These are phyloP conservation scores for Pandemis cinnamomeana DNA, from an alignment of 2,888 invertebrate genomes.

Conservation along the genomic window DNA sequence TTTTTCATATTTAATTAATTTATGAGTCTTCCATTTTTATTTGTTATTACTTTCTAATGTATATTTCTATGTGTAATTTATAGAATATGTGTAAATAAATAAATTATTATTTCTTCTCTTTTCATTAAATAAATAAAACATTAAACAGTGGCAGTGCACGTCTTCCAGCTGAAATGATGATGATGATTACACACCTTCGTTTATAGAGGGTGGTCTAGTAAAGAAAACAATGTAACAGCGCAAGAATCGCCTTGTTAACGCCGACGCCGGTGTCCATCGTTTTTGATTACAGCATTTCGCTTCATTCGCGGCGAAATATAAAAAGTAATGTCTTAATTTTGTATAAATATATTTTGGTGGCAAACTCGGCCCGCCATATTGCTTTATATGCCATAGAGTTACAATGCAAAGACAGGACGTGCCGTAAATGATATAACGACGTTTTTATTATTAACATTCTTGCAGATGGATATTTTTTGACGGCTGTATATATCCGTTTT, in stretches of 20 bases:
- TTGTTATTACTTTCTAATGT: no score
- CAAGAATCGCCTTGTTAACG: conserved; percentile 22
- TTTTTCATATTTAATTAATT: no score
- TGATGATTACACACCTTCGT: not conserved
- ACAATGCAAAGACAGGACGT: not conserved
- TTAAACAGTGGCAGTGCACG: no score
- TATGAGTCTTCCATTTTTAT: no score
- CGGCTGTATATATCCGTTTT: no score
- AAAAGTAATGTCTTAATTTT: conserved; percentile 38
- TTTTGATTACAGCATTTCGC: conserved; percentile 20
- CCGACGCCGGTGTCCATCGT: conserved; percentile 9
- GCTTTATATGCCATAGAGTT: conserved; percentile 6
- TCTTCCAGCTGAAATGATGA: no score
- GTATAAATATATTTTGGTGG: conserved; percentile 23
- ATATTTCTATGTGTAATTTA: no score
- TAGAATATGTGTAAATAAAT: no score
- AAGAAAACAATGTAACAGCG: not conserved
- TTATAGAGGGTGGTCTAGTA: not conserved
- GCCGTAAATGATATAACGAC: not conserved
- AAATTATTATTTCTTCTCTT: no score
- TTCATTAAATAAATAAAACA: no score
- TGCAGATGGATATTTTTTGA: no score
- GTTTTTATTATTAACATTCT: not conserved
- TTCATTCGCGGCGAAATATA: conserved; percentile 29
- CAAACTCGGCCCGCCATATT: conserved; percentile 4